These are phyloP conservation scores for Morone chrysops DNA, from an alignment of 2,113 vertebrate species.

Conservation along the genomic window DNA sequence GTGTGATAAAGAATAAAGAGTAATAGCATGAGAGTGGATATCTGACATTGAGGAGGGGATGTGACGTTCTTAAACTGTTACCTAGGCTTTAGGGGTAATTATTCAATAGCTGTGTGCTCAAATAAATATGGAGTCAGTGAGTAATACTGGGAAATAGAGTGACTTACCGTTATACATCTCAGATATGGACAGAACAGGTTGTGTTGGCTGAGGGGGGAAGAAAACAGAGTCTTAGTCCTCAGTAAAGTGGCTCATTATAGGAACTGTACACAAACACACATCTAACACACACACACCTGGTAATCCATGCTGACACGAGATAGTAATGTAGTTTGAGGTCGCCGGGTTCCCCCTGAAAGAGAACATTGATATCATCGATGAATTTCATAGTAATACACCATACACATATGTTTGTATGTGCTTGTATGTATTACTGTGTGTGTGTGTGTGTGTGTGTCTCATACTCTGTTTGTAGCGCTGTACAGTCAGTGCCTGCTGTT, in stretches of 20 bases:
- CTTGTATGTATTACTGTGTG: background rate
- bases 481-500: slow-evolving; percentile 53
- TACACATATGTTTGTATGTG: background rate
- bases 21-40: background rate
- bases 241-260: background rate
- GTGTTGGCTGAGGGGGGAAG: background rate
- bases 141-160: background rate
- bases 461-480: slow-evolving; percentile 29
- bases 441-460: background rate
- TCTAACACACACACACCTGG: slow-evolving; percentile 47
- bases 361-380: background rate
- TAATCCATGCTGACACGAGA: slow-evolving; percentile 4
- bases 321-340: rapidly evolving
- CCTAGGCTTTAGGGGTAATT: background rate
- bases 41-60: background rate
- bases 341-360: background rate
- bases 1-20: background rate
- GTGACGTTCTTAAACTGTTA: too few relatives aligned
- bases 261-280: slow-evolving; percentile 1
- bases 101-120: background rate
- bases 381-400: background rate
- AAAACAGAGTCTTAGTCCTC: background rate
- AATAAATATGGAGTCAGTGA: background rate
- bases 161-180: slow-evolving; percentile 42
- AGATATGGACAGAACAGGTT: background rate